These are phyloP conservation scores for Brachynemurus nebulosus DNA, from an alignment of 2,888 invertebrate species.

Conservation along the genomic window DNA sequence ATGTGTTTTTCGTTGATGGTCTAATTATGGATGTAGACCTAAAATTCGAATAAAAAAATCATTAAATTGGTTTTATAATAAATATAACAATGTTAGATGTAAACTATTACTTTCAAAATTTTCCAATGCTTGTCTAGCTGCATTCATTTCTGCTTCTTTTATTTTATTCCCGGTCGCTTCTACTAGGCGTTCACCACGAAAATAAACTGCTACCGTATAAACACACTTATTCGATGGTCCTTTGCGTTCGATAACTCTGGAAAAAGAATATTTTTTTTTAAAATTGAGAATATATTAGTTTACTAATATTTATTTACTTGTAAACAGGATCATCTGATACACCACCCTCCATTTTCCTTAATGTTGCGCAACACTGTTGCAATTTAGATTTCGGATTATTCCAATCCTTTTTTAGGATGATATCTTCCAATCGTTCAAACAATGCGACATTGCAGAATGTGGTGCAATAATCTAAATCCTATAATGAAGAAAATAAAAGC, in stretches of 20 bases:
- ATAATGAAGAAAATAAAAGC: slow-evolving; percentile 11
- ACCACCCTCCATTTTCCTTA: slow-evolving; percentile 87
- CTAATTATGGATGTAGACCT: slow-evolving; percentile 77
- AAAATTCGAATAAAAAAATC: not conserved
- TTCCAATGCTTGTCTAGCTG: slow-evolving; percentile 81
- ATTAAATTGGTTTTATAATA: not conserved
- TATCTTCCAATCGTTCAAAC: slow-evolving; percentile 89
- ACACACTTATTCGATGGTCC: slow-evolving; percentile 95
- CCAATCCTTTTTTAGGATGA: slow-evolving; percentile 99
- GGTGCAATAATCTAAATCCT: slow-evolving; percentile 75
- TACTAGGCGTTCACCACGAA: slow-evolving; percentile 75
- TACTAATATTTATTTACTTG: slow-evolving; percentile 44
- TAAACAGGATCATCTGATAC: slow-evolving; percentile 97
- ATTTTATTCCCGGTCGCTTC: slow-evolving; percentile 88
- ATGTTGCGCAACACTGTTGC: slow-evolving; percentile 94
- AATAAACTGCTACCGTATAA: slow-evolving; percentile 96
- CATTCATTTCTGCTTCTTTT: slow-evolving; percentile 98
- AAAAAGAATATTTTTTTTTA: too few species aligned
- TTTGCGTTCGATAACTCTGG: slow-evolving; percentile 81
- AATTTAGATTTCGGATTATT: slow-evolving; percentile 99
- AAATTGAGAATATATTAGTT: too few species aligned
- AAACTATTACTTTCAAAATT: slow-evolving; percentile 51
- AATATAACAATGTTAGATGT: not conserved
- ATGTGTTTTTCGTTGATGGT: slow-evolving; percentile 60
- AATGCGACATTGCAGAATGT: slow-evolving; percentile 76